These are phyloP conservation scores for Heliconius ismenius DNA, from an alignment of 2,888 invertebrate genomes.

Conservation along the genomic window DNA sequence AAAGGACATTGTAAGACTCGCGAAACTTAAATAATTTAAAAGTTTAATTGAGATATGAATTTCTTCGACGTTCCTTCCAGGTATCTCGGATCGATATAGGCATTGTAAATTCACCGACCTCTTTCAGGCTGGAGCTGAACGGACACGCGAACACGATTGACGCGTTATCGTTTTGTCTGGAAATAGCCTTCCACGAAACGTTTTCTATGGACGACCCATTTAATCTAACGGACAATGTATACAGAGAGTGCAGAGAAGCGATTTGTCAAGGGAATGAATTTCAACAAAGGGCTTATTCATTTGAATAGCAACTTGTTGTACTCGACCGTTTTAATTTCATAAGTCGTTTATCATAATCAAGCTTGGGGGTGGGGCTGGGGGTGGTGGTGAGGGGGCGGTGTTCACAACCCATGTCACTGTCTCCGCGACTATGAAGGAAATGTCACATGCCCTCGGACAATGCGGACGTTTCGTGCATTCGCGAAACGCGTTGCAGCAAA, in stretches of 20 bases:
- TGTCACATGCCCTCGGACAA: slow-evolving; percentile 75
- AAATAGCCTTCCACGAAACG: slow-evolving; percentile 72
- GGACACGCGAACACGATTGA: slow-evolving; percentile 69
- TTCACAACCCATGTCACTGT: slow-evolving; percentile 78
- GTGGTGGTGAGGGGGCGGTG: slow-evolving; percentile 45
- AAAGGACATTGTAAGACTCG: neutral
- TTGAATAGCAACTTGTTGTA: slow-evolving; percentile 80
- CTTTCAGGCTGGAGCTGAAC: slow-evolving; percentile 61
- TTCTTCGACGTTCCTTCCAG: slow-evolving; percentile 24
- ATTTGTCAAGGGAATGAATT: slow-evolving; percentile 81
- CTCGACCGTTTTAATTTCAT: slow-evolving; percentile 81
- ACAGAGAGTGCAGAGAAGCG: slow-evolving; percentile 68
- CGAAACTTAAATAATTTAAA: neutral
- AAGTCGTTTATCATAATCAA: slow-evolving; percentile 82
- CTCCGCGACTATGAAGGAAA: slow-evolving; percentile 67
- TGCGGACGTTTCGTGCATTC: slow-evolving; percentile 61
- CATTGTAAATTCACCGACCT: slow-evolving; percentile 73
- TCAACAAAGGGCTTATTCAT: slow-evolving; percentile 77
- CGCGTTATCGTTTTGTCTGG: slow-evolving; percentile 73
- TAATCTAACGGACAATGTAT: slow-evolving; percentile 76
- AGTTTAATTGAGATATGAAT: slow-evolving; percentile 3
- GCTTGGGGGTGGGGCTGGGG: slow-evolving; percentile 50
- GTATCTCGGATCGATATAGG: slow-evolving; percentile 47
- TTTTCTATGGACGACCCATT: slow-evolving; percentile 74
- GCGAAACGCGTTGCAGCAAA: slow-evolving; percentile 45